Percentiles rank a stretch among this genome's conserved stretches.
Conservation (phyloP, 2,113 vertebrate genomes). For the Panthera tigris region DNA sequence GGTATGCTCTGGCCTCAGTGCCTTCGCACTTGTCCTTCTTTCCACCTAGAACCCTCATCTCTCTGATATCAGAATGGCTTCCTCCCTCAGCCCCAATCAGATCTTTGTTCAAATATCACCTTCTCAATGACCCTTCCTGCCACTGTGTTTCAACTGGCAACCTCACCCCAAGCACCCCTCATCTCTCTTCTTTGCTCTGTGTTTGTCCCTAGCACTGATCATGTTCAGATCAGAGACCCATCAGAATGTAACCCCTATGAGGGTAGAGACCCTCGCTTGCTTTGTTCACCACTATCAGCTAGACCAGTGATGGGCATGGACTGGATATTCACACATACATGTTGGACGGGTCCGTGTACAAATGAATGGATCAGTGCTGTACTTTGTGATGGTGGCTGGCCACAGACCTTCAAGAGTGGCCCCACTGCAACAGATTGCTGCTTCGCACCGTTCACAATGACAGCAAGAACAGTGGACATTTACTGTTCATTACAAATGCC, state of each 20-base stretch:
- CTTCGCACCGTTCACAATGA: not conserved
- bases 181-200: not conserved
- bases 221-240: not conserved
- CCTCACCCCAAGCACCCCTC: no score
- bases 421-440: rapidly evolving
- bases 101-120: not conserved
- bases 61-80: not conserved
- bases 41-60: not conserved
- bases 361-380: not conserved
- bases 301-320: not conserved
- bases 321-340: not conserved
- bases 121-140: not conserved
- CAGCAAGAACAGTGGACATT: not conserved
- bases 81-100: not conserved
- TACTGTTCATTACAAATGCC: not conserved
- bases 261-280: not conserved
- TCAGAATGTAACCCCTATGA: not conserved
- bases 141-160: not conserved
- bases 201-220: not conserved
- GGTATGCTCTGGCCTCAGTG: rapidly evolving
- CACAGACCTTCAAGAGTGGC: not conserved
- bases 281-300: not conserved
- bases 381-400: not conserved
- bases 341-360: not conserved
- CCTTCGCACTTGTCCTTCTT: not conserved